These are phyloP conservation scores for Anguilla rostrata DNA, from an alignment of 2,113 vertebrate genomes.

Conservation along the genomic window DNA sequence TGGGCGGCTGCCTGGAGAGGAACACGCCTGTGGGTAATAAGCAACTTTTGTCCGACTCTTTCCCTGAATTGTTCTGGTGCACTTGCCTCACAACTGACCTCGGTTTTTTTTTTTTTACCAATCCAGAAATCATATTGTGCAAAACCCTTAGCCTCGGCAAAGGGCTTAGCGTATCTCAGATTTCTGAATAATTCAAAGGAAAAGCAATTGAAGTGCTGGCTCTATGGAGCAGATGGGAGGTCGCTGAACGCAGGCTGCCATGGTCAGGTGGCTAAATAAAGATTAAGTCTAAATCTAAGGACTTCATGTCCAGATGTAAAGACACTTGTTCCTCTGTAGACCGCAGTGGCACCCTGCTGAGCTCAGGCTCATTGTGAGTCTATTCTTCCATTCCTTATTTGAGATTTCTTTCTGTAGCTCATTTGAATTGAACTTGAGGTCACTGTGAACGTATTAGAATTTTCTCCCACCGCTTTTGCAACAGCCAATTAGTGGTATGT, in stretches of 20 bases:
- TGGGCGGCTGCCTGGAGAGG: not conserved
- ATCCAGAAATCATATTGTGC: not conserved
- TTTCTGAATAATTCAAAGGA: not conserved
- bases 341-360: not conserved
- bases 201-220: not conserved
- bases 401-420: not conserved
- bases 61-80: not conserved
- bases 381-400: not conserved
- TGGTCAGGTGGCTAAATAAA: not conserved
- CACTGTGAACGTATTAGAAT: not conserved
- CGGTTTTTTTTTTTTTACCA: not conserved
- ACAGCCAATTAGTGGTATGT: not conserved
- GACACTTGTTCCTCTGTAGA: not conserved
- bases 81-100: not conserved
- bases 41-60: not conserved
- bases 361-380: not conserved
- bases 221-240: not conserved
- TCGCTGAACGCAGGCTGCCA: not conserved
- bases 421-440: not conserved
- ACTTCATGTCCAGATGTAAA: not conserved
- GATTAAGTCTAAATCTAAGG: not conserved
- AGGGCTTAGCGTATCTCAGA: not conserved
- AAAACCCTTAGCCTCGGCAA: not conserved
- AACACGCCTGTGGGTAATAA: not conserved
- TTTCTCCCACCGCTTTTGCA: not conserved